Evolutionary conservation across 2,888 invertebrate genomes (phyloP).

Genomic region (Eupeodes latifasciatus): DNA sequence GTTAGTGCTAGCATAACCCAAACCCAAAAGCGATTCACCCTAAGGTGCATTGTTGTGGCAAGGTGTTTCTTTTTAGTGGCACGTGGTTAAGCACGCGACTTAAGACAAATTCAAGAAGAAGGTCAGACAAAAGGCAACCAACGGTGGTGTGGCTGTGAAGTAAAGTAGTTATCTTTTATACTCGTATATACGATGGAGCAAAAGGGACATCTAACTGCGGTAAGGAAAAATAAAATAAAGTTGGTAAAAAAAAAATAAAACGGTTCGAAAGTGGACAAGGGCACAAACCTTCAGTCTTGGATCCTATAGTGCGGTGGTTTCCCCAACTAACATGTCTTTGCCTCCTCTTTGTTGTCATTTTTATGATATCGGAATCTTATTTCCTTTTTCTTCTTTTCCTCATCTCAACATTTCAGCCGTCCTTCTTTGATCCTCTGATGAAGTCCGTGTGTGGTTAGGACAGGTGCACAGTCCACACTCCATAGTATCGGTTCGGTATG

Average conservation of each 20-base stretch:
- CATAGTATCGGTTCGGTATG: slow-evolving; percentile 53
- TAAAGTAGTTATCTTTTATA: slow-evolving; percentile 60
- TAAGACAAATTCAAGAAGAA: slow-evolving; percentile 75
- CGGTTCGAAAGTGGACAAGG: slow-evolving; percentile 62
- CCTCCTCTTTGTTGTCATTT: slow-evolving; percentile 71
- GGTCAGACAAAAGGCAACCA: slow-evolving; percentile 67
- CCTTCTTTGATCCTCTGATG: slow-evolving; percentile 72
- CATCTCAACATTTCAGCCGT: slow-evolving; percentile 73
- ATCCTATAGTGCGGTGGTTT: slow-evolving; percentile 47
- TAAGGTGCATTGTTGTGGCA: slow-evolving; percentile 73
- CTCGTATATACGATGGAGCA: slow-evolving; percentile 56
- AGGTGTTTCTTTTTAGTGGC: slow-evolving; percentile 76
- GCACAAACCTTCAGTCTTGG: slow-evolving; percentile 65
- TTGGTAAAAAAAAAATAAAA: slow-evolving; percentile 28
- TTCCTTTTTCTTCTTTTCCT: slow-evolving; percentile 71
- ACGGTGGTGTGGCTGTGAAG: slow-evolving; percentile 61
- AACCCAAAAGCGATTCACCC: slow-evolving; percentile 72
- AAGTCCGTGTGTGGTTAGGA: slow-evolving; percentile 74
- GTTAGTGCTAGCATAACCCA: slow-evolving; percentile 67
- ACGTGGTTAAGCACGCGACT: slow-evolving; percentile 76
- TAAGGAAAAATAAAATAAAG: slow-evolving; percentile 52
- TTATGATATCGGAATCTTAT: slow-evolving; percentile 76
- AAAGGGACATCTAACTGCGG: slow-evolving; percentile 61
- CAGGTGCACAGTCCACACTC: slow-evolving; percentile 54
- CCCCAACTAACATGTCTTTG: slow-evolving; percentile 64